A percentile compares a stretch with the other conserved stretches of the same genome.
Evolutionary conservation across 92 coral and sea anemone species (phyloP).

Genomic region (Umimayanthus chanpuru): DNA sequence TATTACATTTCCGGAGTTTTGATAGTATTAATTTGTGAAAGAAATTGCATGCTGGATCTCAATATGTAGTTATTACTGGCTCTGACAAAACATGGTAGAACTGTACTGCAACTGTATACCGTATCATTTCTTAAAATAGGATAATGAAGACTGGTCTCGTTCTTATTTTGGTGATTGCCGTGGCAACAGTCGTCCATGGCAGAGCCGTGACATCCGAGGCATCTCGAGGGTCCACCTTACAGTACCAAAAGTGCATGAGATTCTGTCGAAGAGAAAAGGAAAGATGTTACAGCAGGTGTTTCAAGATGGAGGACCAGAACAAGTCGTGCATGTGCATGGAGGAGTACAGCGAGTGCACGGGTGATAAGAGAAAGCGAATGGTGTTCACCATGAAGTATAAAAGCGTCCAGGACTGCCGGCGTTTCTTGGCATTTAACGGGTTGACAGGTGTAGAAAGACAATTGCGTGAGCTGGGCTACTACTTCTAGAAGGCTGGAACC

Average conservation of each 20-base stretch:
- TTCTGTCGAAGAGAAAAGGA: neutral
- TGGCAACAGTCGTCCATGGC: slow-evolving; percentile 9
- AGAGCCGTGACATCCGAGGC: neutral
- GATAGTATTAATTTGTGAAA: too few relatives aligned
- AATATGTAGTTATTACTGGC: too few relatives aligned
- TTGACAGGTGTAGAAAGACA: neutral
- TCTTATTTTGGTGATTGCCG: neutral
- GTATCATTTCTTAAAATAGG: too few relatives aligned
- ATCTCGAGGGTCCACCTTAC: neutral
- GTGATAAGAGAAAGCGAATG: neutral
- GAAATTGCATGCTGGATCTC: too few relatives aligned
- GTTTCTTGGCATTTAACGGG: neutral
- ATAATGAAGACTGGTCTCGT: neutral
- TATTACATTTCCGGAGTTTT: too few relatives aligned
- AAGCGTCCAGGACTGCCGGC: neutral
- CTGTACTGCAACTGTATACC: too few relatives aligned
- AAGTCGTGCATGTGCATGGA: neutral
- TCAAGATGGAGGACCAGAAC: neutral
- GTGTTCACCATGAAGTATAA: neutral
- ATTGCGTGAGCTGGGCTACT: slow-evolving; percentile 5
- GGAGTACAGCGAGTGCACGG: neutral
- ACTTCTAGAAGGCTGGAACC: neutral
- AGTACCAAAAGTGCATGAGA: neutral
- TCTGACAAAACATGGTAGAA: too few relatives aligned
- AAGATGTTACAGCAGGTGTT: neutral